Percentiles rank a stretch among this genome's conserved stretches.
Conservation (phyloP, 1,140 invertebrate species). For the Zelostemma sp. region DNA sequence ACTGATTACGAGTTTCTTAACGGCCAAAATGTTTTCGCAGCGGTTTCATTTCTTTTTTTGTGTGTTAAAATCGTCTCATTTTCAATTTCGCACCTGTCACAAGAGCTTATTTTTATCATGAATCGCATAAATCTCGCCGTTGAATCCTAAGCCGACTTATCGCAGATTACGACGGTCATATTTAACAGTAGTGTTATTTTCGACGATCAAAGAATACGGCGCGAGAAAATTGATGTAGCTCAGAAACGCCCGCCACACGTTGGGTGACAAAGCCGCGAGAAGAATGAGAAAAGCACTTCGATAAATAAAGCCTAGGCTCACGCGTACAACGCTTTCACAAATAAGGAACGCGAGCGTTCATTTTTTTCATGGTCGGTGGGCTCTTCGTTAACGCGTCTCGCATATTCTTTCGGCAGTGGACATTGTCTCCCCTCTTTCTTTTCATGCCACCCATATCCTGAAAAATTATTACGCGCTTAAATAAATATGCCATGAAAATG, state of each 20-base stretch:
- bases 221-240: slow-evolving; percentile 23
- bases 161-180: slow-evolving; percentile 6
- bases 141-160: not conserved
- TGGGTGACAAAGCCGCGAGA: slow-evolving; percentile 12
- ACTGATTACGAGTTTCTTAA: no score
- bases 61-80: no score
- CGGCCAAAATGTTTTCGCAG: no score
- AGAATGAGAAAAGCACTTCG: slow-evolving; percentile 9
- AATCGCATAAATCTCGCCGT: not conserved
- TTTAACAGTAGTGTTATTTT: slow-evolving; percentile 18
- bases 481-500: no score
- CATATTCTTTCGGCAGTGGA: slow-evolving; percentile 24
- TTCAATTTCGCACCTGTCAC: no score
- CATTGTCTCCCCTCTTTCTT: not conserved
- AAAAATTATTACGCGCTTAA: slow-evolving; percentile 18
- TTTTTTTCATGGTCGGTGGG: slow-evolving; percentile 1
- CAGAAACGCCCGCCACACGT: slow-evolving; percentile 7
- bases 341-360: not conserved
- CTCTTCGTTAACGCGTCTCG: slow-evolving; percentile 49
- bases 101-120: no score
- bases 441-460: slow-evolving; percentile 1
- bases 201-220: slow-evolving; percentile 21
- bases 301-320: slow-evolving; percentile 19
- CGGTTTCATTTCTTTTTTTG: no score
- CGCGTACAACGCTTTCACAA: not conserved